These are phyloP conservation scores for Emberiza fucata DNA, from an alignment of 2,113 vertebrate genomes.

Conservation along the genomic window DNA sequence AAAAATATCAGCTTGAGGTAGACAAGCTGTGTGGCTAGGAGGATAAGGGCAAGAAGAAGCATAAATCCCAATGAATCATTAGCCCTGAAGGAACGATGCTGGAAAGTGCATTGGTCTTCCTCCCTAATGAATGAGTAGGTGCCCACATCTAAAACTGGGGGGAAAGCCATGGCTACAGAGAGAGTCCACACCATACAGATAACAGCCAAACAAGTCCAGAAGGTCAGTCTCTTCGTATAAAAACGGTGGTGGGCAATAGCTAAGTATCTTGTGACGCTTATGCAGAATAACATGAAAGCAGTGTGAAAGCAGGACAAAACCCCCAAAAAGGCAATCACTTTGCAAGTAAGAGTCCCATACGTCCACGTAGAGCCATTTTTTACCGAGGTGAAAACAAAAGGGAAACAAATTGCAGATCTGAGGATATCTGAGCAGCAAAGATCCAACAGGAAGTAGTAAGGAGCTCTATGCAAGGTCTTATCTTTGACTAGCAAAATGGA, in stretches of 20 bases:
- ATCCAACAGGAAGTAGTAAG: slow-evolving; percentile 99
- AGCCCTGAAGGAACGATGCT: slow-evolving; percentile 98
- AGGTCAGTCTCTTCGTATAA: slow-evolving; percentile 97
- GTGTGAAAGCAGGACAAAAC: slow-evolving; percentile 99
- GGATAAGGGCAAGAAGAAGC: slow-evolving; percentile 97
- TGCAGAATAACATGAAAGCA: slow-evolving; percentile 98
- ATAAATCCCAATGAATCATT: slow-evolving; percentile 99
- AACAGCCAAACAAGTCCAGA: slow-evolving; percentile 98
- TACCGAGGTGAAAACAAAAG: slow-evolving; percentile 99
- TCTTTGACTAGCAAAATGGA: slow-evolving; percentile 99
- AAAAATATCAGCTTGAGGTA: slow-evolving; percentile 99
- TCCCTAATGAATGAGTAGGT: slow-evolving; percentile 98
- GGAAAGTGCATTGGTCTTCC: slow-evolving; percentile 99
- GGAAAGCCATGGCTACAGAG: slow-evolving; percentile 99
- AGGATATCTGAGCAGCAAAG: slow-evolving; percentile 98
- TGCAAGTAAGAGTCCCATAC: slow-evolving; percentile 97
- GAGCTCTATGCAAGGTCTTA: slow-evolving; percentile 98
- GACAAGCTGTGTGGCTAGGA: slow-evolving; percentile 99
- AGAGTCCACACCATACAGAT: slow-evolving; percentile 99
- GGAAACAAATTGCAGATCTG: slow-evolving; percentile 98
- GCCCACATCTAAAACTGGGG: slow-evolving; percentile 96
- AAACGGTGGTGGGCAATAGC: slow-evolving; percentile 98
- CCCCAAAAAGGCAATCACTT: slow-evolving; percentile 98
- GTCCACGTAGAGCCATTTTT: slow-evolving; percentile 98
- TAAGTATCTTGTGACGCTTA: slow-evolving; percentile 98